Base-by-base conservation (phyloP, 2,888 invertebrate genomes). In the Plagiodera versicolora region DNA sequence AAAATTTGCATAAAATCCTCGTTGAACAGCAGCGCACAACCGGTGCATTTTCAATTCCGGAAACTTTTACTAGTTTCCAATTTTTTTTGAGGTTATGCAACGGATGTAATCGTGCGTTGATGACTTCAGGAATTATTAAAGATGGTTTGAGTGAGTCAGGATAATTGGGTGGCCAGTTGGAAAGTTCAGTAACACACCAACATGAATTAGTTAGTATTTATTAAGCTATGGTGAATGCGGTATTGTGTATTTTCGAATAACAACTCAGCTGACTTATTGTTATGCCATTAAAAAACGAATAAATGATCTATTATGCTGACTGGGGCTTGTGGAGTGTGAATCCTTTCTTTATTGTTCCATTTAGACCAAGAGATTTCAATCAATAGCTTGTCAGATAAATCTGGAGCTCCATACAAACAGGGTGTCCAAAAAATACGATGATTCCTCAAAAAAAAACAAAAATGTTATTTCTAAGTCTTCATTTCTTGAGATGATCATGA, bases 1-100 rank as follows among this genome's bases (percentile, higher is more conserved):
- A 45, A 57, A 50, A 49, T 57, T 44, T 53, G 24, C 35, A 53
- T 46, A 39, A 47, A 53, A 53, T 32, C 18, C 30, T 5, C 35
- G 24, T 57, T 18, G 44, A 57, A 16, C n/a, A 30, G 10, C 24
- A 24, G 24, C 11, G 24, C 20, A 44, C 45, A 44, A 44, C 8
- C 20, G 20, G 44, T 24, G 2, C 35, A 16, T 39, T 53, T 24
- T 35, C 24, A 24, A 28, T 45, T 44, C 24, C 24, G 19, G 39
- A n/a, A 44, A 53, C 53, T 53, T 53, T 53, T 53, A 53, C 53
- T 53, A 14, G 20, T 44, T 30, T 24, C n/a, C 14, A 39, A 16
- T 28, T 16, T 28, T 14, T 44, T 10, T n/a, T 4, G 39, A 24
- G 2, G 11, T 32, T 32, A 14, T 14, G 39, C 14, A 39, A 39